phyloP scores from a whole-genome alignment of 30 jellyfish, hydroid and myxozoan genomes.

The Haliclystus octoradiatus region DNA sequence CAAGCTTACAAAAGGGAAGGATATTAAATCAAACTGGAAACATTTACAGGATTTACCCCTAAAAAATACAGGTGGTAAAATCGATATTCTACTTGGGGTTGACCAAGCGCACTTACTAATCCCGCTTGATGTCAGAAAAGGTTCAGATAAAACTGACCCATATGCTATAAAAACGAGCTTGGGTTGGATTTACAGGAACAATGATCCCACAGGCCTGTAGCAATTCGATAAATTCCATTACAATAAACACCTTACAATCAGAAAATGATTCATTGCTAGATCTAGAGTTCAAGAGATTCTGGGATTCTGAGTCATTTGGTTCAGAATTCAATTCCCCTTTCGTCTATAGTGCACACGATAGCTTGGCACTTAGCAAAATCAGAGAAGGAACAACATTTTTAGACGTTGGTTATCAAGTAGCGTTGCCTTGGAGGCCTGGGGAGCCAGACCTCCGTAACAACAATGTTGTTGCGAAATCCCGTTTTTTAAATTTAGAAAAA shows the following conservation, averaged over 20 bases:
- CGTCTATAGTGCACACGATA: not conserved
- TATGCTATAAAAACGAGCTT: not conserved
- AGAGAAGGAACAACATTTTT: not conserved
- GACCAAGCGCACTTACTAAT: not conserved
- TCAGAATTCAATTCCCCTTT: not conserved
- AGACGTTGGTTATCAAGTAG: not conserved
- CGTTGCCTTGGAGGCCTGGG: not conserved
- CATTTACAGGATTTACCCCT: not conserved
- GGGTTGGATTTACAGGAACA: too few species aligned
- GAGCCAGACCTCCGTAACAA: not conserved
- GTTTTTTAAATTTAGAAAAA: not conserved
- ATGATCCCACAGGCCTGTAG: too few species aligned
- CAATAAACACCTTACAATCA: not conserved
- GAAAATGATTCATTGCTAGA: not conserved
- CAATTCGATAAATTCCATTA: not conserved
- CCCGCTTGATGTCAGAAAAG: not conserved
- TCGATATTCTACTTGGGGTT: not conserved
- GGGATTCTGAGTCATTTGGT: not conserved
- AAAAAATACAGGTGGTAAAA: not conserved
- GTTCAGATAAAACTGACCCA: not conserved
- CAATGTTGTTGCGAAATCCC: not conserved
- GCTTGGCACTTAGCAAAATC: not conserved
- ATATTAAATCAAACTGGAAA: not conserved
- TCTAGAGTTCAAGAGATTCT: not conserved
- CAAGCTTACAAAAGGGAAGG: not conserved